phyloP scores from a whole-genome alignment of 2,888 invertebrate species.

The Coenonympha glycerion region DNA sequence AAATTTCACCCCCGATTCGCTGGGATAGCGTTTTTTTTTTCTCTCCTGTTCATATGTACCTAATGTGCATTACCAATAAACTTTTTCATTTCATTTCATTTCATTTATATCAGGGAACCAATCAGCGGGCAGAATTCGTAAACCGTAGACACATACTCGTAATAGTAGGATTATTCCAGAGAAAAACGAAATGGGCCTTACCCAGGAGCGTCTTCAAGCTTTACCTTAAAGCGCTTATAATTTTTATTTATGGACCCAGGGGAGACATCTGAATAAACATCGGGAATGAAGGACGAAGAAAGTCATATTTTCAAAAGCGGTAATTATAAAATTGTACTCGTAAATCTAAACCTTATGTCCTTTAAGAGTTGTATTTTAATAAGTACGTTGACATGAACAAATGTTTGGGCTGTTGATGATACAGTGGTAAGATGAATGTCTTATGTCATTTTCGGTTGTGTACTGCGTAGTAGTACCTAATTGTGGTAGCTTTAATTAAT shows the following conservation, averaged over 20 bases:
- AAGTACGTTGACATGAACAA: slow-evolving; percentile 10
- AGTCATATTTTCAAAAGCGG: neutral
- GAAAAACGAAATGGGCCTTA: neutral
- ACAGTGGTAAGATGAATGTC: slow-evolving; percentile 29
- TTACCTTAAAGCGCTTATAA: slow-evolving; percentile 46
- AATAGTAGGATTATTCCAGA: no score
- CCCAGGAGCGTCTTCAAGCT: slow-evolving; percentile 19
- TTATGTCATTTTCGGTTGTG: neutral
- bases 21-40: no score
- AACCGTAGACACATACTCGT: no score
- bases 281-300: slow-evolving; percentile 44
- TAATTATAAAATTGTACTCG: slow-evolving; percentile 10
- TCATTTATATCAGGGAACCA: no score
- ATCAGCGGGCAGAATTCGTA: no score
- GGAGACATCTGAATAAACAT: slow-evolving; percentile 41
- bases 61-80: no score
- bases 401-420: slow-evolving; percentile 39
- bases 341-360: slow-evolving; percentile 14
- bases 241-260: slow-evolving; percentile 55
- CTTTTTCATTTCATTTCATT: no score
- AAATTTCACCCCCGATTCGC: no score
- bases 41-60: no score
- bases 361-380: slow-evolving; percentile 5
- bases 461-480: no score
- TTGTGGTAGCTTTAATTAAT: neutral